phyloP scores from a whole-genome alignment of 1,140 invertebrate species.

The Sitobion miscanthi region DNA sequence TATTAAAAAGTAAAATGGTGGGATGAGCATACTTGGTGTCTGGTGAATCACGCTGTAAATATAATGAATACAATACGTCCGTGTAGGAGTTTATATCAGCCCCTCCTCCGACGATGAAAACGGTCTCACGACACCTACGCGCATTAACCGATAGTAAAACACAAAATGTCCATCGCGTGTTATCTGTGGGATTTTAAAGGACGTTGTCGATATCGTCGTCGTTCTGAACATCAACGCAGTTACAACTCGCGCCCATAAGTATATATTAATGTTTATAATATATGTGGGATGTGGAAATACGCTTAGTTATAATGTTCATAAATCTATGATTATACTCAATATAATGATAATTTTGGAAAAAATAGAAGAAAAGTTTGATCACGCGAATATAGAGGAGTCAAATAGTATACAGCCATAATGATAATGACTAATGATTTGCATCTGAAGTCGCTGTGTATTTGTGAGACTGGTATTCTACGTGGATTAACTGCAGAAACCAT shows the following conservation, averaged over 20 bases:
- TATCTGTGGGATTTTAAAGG: not conserved
- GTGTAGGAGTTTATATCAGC: not conserved
- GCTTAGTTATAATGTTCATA: not conserved
- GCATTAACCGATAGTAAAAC: constrained; percentile 14
- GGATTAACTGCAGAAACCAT: too few relatives aligned
- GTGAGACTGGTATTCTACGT: too few relatives aligned
- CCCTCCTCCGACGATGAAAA: not conserved
- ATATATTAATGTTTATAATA: not conserved
- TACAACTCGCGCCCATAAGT: not conserved
- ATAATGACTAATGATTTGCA: not conserved
- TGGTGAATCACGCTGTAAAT: not conserved
- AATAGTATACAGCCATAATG: not conserved
- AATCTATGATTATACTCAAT: not conserved
- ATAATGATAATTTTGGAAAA: not conserved
- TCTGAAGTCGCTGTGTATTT: too few relatives aligned
- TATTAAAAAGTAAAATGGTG: too few relatives aligned
- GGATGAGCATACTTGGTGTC: not conserved
- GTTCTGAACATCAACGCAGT: not conserved
- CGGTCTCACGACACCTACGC: not conserved
- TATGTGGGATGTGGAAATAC: not conserved
- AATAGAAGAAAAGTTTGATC: not conserved
- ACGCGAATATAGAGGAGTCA: not conserved
- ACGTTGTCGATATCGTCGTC: not conserved
- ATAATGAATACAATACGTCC: not conserved
- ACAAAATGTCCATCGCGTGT: not conserved